Evolutionary conservation across 2,113 vertebrate genomes (phyloP), one percentile per base, ranked within the genome.

Genomic region (Blennius ocellaris): DNA sequence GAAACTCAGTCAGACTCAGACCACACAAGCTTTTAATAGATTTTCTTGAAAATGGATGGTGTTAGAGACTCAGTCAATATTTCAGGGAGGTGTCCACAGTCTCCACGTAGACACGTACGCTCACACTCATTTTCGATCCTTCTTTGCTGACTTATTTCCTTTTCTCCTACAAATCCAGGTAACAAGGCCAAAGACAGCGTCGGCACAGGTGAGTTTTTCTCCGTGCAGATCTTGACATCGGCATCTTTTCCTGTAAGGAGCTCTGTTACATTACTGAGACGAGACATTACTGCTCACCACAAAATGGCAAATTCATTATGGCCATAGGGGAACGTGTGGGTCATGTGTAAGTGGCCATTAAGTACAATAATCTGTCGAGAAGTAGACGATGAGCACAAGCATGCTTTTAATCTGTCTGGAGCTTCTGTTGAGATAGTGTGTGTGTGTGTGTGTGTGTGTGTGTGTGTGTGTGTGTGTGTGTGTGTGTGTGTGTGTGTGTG

Each of bases 141-240:
- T 1, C 16, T 48, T 57, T 70, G 71, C 52, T 69, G 56, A 83
- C 10, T 65, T 11, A 10, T 45, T 8, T 81, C 9, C 30, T 58
- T 69, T 80, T 67, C 89, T 77, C 45, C 73, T 91, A 3, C 67
- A 84, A 17, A 66, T 73, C 6, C 87, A 99, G 97, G 97, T 90
- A 97, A 65, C 94, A 98, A 96, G 94, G 98, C 97, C 87, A 95
- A 96, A 94, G 96, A 99, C 93, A 94, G 97, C 0, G 97, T 98
- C 82, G 93, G 96, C 61, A 94, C 96, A 94, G 97, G 97, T 99
- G 95, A 93, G 93, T 75, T 68, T 41, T 14, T 7, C 60, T 15
- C 70, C 8, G 15, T 73, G 7, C 1, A 44, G 52, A 61, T n/a
- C 5, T 41, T 8, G 64, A 40, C 36, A 17, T 30, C 3, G 37